These are phyloP conservation scores for Euzophera pinguis DNA, from an alignment of 2,888 invertebrate genomes.

Conservation along the genomic window DNA sequence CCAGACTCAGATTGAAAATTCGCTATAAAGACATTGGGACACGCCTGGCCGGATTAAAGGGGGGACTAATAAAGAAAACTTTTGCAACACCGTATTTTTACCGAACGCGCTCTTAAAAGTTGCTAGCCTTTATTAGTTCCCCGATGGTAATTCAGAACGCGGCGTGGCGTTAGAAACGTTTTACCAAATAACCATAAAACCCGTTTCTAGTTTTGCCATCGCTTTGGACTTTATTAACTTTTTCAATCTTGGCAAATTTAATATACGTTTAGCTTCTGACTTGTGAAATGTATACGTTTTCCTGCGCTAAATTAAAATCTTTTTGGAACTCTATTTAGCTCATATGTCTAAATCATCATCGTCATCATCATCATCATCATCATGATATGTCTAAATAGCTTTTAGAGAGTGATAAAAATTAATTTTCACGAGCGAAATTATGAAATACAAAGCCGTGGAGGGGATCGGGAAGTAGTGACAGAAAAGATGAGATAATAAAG, in stretches of 20 bases:
- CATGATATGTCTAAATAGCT: conserved; percentile 48
- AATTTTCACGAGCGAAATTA: conserved; percentile 44
- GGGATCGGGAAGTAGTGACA: conserved; percentile 49
- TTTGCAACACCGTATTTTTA: conserved; percentile 79
- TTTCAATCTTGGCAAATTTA: conserved; percentile 41
- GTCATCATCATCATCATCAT: no score
- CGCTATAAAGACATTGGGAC: conserved; percentile 79
- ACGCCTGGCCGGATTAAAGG: conserved; percentile 77
- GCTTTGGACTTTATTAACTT: conserved; percentile 50
- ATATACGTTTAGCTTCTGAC: conserved; percentile 23
- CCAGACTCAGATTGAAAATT: conserved; percentile 78
- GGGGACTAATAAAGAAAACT: conserved; percentile 79
- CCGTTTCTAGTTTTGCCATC: conserved; percentile 40
- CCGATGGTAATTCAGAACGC: conserved; percentile 58
- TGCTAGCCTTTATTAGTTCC: conserved; percentile 67
- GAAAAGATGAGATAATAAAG: conserved; percentile 59
- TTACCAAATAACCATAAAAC: conserved; percentile 47
- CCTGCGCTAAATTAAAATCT: conserved; percentile 26
- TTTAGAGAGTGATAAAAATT: conserved; percentile 46
- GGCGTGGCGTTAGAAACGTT: conserved; percentile 45
- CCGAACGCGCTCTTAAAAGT: conserved; percentile 70
- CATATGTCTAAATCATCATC: no score
- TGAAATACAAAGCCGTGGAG: conserved; percentile 43
- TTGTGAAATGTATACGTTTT: conserved; percentile 20
- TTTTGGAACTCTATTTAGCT: conserved; percentile 35